Percentiles rank a stretch among this genome's conserved stretches.
These are phyloP conservation scores for Apotomis capreana DNA, from an alignment of 2,888 invertebrate species.

Conservation along the genomic window DNA sequence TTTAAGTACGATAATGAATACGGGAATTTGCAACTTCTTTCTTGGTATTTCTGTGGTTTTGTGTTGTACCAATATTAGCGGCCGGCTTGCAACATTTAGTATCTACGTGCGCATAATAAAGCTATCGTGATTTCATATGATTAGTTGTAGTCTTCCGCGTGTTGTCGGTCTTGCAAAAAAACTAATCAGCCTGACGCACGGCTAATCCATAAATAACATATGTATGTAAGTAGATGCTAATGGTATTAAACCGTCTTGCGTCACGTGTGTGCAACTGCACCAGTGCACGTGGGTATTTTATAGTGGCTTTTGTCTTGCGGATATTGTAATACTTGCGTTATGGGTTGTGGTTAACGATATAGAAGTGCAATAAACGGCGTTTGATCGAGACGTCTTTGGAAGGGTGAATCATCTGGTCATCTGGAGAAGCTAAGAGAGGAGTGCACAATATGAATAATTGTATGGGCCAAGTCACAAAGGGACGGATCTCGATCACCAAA, in stretches of 20 bases:
- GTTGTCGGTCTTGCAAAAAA: constrained; percentile 26
- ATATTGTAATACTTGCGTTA: constrained; percentile 2
- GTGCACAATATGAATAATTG: no score
- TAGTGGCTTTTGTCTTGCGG: constrained; percentile 5
- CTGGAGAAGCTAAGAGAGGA: no score
- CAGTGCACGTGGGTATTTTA: constrained; percentile 27
- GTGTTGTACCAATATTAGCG: not conserved
- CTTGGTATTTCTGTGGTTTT: no score
- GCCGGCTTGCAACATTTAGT: not conserved
- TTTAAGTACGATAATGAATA: no score
- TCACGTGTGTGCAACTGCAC: constrained; percentile 4
- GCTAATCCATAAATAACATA: constrained; percentile 31
- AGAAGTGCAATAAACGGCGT: no score
- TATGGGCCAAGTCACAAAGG: no score
- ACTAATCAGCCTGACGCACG: constrained; percentile 20
- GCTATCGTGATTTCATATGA: constrained; percentile 19
- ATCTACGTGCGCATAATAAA: not conserved
- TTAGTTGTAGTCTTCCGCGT: constrained; percentile 26
- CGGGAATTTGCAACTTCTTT: no score
- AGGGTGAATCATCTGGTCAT: no score
- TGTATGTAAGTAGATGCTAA: constrained; percentile 13
- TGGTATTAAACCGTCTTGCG: constrained; percentile 28
- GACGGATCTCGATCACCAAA: no score
- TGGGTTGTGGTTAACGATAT: not conserved
- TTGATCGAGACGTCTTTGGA: no score